Evolutionary conservation across 2,888 invertebrate species (phyloP), one percentile per base, ranked within the genome.

Genomic region (Matsumyia berberina): DNA sequence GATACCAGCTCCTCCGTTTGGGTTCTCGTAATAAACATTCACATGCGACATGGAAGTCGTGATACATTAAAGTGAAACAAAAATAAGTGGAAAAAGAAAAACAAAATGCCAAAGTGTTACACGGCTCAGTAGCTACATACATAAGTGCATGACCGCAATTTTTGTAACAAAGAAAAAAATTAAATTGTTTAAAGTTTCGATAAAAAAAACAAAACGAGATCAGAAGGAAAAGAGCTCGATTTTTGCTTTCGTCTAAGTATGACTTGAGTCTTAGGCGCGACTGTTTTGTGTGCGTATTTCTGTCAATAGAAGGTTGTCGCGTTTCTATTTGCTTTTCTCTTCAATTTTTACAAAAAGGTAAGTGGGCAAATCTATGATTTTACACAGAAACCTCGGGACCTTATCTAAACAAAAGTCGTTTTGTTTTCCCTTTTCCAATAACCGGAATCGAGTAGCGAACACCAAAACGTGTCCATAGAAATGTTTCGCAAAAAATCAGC

Each of bases 51-150:
- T 85, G 66, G 58, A 80, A 85, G 66, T 85, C 85, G 85, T 85
- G 85, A 85, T 85, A 79, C 74, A 85, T 80, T 85, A 74, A 79
- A 69, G 79, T 85, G 74, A 79, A 74, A 17, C 31, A 58, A 76
- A 57, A 55, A 66, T 33, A 67, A 62, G n/a, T n/a, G n/a, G n/a
- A n/a, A 67, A 42, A 69, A 78, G 15, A 44, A 74, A 79, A 74
- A 74, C 24, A 76, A 80, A 79, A 85, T 85, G 85, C 85, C 85
- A 85, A 80, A 80, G 85, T 85, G 74, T 85, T 85, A 85, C 79
- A 39, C n/a, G n/a, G 62, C 60, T 55, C 58, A 67, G 73, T 78
- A 67, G 57, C 60, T 77, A 39, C 44, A n/a, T 24, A 39, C 15
- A 24, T 24, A 24, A 3, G 31, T 70, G 15, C 51, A 73, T 85